Conservation (phyloP, 2,888 invertebrate genomes). For the Clusia tigrina region DNA sequence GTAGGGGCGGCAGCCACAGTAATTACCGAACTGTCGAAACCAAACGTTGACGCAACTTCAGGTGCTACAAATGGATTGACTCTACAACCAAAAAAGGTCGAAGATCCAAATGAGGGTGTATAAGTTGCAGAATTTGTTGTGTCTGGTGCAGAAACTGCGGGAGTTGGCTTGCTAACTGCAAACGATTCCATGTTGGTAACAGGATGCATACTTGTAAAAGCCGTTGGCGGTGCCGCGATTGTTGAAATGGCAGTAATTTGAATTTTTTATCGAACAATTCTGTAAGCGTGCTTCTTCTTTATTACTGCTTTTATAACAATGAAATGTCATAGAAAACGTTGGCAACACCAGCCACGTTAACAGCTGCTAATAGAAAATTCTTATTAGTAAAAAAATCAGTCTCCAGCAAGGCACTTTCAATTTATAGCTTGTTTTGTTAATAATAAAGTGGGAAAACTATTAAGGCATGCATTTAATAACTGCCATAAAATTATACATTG, state of each 20-base stretch:
- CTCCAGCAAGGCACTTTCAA: too few species aligned
- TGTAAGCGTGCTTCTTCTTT: too few species aligned
- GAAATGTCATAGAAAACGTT: too few species aligned
- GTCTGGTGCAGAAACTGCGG: background rate
- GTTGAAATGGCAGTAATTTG: too few species aligned
- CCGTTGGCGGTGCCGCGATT: conserved; percentile 16
- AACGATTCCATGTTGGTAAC: conserved; percentile 10
- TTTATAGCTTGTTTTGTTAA: too few species aligned
- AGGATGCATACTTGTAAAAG: background rate
- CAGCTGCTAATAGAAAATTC: too few species aligned
- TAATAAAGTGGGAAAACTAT: background rate
- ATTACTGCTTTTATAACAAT: too few species aligned
- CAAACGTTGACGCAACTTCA: conserved; percentile 15
- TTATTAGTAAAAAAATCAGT: too few species aligned
- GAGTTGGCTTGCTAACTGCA: background rate
- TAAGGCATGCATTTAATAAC: conserved; percentile 86
- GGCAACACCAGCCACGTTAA: too few species aligned
- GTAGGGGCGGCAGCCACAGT: conserved; percentile 4
- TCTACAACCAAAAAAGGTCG: background rate
- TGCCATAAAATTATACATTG: conserved; percentile 92
- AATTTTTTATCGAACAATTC: too few species aligned
- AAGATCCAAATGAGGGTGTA: background rate
- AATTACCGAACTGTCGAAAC: conserved; percentile 17
- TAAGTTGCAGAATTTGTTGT: background rate
- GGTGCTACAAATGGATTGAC: background rate